phyloP scores from a whole-genome alignment of 2,888 invertebrate species.

The Drosophila suboccidentalis region DNA sequence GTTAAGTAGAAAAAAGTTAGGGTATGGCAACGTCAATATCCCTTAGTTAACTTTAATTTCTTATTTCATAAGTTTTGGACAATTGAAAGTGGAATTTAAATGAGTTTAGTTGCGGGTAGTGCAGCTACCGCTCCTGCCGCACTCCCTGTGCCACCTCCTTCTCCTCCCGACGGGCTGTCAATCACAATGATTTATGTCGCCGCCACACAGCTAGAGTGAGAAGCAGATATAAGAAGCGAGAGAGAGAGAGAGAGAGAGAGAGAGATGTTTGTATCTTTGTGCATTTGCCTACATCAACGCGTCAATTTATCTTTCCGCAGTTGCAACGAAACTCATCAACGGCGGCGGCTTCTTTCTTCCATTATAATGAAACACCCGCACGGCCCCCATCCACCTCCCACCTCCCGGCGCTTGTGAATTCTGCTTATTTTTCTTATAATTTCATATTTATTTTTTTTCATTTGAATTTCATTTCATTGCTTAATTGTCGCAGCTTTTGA shows the following conservation, averaged over 20 bases:
- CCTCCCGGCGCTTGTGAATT: constrained; percentile 64
- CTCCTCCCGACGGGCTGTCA: constrained; percentile 82
- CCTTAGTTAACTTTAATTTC: constrained; percentile 5
- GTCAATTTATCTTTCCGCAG: constrained; percentile 83
- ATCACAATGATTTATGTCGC: constrained; percentile 86
- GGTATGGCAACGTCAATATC: constrained; percentile 18
- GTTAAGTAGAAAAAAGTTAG: constrained; percentile 5
- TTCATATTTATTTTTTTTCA: constrained; percentile 53
- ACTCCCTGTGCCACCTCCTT: constrained; percentile 9
- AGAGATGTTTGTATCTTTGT: constrained; percentile 63
- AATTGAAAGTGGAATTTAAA: constrained; percentile 81
- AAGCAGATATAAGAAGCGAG: not conserved
- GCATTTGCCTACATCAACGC: constrained; percentile 80
- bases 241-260: constrained; percentile 28
- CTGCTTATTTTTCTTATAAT: constrained; percentile 19
- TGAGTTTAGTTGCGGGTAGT: constrained; percentile 76
- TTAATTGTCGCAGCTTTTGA: constrained; percentile 81
- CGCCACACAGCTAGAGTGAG: constrained; percentile 67
- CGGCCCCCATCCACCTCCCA: constrained; percentile 23
- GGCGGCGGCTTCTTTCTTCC: constrained; percentile 76
- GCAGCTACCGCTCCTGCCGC: constrained; percentile 44
- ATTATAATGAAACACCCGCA: constrained; percentile 63
- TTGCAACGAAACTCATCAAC: constrained; percentile 78
- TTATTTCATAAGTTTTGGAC: constrained; percentile 61
- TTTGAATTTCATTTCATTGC: constrained; percentile 74